Conservation (phyloP, 2,888 invertebrate genomes). For the Plebejus melissa region DNA sequence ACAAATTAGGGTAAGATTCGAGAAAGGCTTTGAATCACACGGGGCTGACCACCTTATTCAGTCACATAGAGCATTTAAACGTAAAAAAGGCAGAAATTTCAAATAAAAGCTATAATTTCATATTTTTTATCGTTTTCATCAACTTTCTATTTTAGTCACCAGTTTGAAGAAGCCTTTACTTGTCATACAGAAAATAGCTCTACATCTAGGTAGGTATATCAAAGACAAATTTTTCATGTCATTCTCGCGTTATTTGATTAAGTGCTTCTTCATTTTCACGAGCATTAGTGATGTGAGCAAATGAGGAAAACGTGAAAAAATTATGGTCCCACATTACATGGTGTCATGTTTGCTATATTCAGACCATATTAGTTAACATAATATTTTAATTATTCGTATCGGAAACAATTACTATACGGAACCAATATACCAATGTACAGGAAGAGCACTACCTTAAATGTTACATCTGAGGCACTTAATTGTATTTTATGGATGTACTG, state of each 20-base stretch:
- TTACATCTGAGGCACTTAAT: background rate
- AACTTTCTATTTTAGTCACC: background rate
- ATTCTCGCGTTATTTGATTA: background rate
- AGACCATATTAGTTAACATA: background rate
- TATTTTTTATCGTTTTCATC: background rate
- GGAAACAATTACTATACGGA: conserved; percentile 24
- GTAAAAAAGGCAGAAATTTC: no score
- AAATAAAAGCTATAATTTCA: no score
- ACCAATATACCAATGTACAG: background rate
- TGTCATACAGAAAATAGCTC: background rate
- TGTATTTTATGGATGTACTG: background rate
- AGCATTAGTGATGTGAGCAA: background rate
- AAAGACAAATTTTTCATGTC: background rate
- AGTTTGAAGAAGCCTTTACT: background rate
- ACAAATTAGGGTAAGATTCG: no score
- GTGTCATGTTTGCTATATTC: conserved; percentile 4
- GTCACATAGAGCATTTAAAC: no score
- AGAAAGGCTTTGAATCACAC: no score
- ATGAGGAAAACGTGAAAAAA: background rate
- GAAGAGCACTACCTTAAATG: conserved; percentile 10
- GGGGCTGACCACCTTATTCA: no score
- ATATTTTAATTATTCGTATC: conserved; percentile 5
- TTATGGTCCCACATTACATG: background rate
- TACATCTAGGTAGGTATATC: background rate
- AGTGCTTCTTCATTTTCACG: background rate